Evolutionary conservation across 2,113 vertebrate genomes (phyloP).

Genomic region (Thalassarche chlororhynchos): DNA sequence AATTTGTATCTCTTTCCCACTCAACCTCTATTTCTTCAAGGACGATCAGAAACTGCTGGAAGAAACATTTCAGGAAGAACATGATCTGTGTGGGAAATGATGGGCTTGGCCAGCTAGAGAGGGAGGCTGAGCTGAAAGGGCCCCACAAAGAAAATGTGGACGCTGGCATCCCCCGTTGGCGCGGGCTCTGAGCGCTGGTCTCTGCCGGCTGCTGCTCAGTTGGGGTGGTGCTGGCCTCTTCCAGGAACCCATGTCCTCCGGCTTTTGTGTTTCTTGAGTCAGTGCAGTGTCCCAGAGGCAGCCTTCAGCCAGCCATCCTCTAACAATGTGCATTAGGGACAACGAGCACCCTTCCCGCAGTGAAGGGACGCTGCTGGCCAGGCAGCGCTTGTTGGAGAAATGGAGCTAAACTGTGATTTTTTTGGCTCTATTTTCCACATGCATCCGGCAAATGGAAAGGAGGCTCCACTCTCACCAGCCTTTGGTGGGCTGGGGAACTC

Average conservation of each 20-base stretch:
- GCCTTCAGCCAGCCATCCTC: background rate
- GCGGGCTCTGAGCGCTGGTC: background rate
- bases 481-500: background rate
- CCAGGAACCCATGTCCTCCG: background rate
- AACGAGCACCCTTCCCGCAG: background rate
- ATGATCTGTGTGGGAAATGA: background rate
- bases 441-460: background rate
- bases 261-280: background rate
- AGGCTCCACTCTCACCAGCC: background rate
- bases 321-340: background rate
- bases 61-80: background rate
- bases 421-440: background rate
- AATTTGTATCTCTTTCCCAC: background rate
- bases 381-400: background rate
- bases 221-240: background rate
- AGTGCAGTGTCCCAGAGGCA: background rate
- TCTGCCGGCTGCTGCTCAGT: background rate
- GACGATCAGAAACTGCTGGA: background rate
- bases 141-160: background rate
- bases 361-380: background rate
- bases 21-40: background rate
- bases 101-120: background rate
- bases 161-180: fast-evolving
- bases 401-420: background rate
- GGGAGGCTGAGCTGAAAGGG: background rate